Conservation (phyloP, 1,140 invertebrate genomes). For the Drosophila sproati region DNA sequence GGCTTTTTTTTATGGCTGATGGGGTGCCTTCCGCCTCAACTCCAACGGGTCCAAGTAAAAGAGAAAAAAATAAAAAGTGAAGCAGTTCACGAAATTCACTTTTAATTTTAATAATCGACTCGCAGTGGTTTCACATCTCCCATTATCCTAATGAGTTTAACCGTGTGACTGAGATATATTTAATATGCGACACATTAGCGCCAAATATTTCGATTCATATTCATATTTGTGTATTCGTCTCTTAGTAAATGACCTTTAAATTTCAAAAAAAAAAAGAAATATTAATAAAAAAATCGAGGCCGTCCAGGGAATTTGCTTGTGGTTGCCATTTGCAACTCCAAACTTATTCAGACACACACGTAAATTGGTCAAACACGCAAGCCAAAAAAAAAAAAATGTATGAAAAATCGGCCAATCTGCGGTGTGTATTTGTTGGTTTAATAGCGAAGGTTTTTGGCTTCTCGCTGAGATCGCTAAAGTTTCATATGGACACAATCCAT, state of each 20-base stretch:
- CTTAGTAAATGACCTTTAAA: slow-evolving; percentile 55
- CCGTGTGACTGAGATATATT: slow-evolving; percentile 44
- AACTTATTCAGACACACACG: slow-evolving; percentile 73
- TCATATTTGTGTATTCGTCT: slow-evolving; percentile 27
- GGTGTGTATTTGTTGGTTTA: slow-evolving; percentile 2
- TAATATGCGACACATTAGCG: slow-evolving; percentile 58
- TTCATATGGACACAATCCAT: too few species aligned
- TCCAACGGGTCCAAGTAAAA: slow-evolving; percentile 15
- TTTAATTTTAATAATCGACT: slow-evolving; percentile 79
- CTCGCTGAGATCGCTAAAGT: neutral
- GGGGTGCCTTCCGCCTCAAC: slow-evolving; percentile 37
- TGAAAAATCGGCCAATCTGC: slow-evolving; percentile 29
- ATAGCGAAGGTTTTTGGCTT: slow-evolving; percentile 34
- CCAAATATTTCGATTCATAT: slow-evolving; percentile 20
- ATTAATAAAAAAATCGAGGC: slow-evolving; percentile 60
- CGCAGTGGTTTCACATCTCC: slow-evolving; percentile 43
- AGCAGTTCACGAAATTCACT: slow-evolving; percentile 75
- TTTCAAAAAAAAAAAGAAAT: slow-evolving; percentile 22
- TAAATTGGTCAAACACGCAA: slow-evolving; percentile 76
- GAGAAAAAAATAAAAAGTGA: slow-evolving; percentile 46
- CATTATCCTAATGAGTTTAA: slow-evolving; percentile 75
- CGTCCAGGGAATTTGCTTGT: slow-evolving; percentile 52
- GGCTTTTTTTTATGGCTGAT: too few species aligned
- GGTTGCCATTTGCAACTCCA: slow-evolving; percentile 55
- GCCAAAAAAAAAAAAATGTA: slow-evolving; percentile 24